A percentile compares a stretch with the other conserved stretches of the same genome.
Conservation (phyloP, 2,888 invertebrate genomes). For the Aporophyla lueneburgensis region DNA sequence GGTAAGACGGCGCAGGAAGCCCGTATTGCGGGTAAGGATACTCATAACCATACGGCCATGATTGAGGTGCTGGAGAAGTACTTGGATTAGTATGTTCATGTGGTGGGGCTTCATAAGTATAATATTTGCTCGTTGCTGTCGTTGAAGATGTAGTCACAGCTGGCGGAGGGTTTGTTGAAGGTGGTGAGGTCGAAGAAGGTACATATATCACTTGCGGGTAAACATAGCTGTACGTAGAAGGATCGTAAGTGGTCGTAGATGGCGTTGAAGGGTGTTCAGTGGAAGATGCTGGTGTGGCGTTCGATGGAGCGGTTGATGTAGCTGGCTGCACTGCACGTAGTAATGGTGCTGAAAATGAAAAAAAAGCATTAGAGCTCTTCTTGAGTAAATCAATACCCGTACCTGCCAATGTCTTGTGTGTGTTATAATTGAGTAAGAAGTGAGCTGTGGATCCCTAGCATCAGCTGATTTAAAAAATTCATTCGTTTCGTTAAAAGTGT, state of each 20-base stretch:
- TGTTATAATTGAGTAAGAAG: no score
- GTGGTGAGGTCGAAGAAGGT: constrained; percentile 65
- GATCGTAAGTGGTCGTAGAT: constrained; percentile 66
- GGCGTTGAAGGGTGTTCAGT: constrained; percentile 64
- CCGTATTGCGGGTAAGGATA: constrained; percentile 48
- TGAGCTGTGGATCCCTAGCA: no score
- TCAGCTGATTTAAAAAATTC: no score
- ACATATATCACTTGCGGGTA: constrained; percentile 74
- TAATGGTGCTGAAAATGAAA: constrained; percentile 67
- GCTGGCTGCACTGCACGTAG: constrained; percentile 64
- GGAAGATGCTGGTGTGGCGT: constrained; percentile 60
- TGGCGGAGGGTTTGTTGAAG: constrained; percentile 68
- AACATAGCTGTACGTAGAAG: constrained; percentile 67
- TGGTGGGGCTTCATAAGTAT: constrained; percentile 45
- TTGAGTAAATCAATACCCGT: background rate
- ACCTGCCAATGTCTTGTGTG: background rate
- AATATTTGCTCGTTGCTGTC: constrained; percentile 40
- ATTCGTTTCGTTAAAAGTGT: no score
- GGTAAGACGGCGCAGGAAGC: constrained; percentile 58
- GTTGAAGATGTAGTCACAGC: constrained; percentile 47
- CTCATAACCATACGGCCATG: constrained; percentile 49
- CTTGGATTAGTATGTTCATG: constrained; percentile 51
- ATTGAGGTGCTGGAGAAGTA: constrained; percentile 22
- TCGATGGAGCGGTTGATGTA: constrained; percentile 63
- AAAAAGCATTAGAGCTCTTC: background rate